A percentile compares a stretch with the other conserved stretches of the same genome.
These are phyloP conservation scores for Eumacrocentrus americanus DNA, from an alignment of 2,888 invertebrate genomes.

Conservation along the genomic window DNA sequence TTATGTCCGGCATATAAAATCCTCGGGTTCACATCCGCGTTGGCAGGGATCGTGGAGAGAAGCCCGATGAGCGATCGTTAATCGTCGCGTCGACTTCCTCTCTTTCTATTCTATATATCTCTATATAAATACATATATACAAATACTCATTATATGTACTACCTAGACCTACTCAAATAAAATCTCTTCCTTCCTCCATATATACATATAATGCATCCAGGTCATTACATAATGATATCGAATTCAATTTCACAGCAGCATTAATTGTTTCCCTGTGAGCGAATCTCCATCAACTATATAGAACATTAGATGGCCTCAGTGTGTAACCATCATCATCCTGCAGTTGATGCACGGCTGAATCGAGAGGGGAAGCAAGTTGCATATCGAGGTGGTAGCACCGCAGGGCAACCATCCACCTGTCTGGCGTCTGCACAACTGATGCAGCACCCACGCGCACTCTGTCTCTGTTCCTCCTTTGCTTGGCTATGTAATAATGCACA, in stretches of 20 bases:
- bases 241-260: slow-evolving; percentile 17
- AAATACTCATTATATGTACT: neutral
- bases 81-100: slow-evolving; percentile 40
- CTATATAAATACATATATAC: neutral
- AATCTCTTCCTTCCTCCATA: neutral
- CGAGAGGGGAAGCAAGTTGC: slow-evolving; percentile 17
- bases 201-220: neutral
- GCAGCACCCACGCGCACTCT: slow-evolving; percentile 24
- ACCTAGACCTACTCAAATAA: neutral
- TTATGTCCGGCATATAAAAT: slow-evolving; percentile 49
- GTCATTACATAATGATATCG: slow-evolving; percentile 19
- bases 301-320: neutral
- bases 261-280: slow-evolving; percentile 14
- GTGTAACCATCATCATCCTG: neutral
- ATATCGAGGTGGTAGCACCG: slow-evolving; percentile 47
- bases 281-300: neutral
- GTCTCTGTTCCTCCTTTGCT: neutral
- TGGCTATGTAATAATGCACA: slow-evolving; percentile 14
- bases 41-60: slow-evolving; percentile 24
- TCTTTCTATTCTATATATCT: slow-evolving; percentile 15
- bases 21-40: slow-evolving; percentile 41
- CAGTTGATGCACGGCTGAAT: slow-evolving; percentile 3
- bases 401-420: slow-evolving; percentile 56
- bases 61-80: slow-evolving; percentile 42
- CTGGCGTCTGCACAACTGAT: slow-evolving; percentile 37